These are phyloP conservation scores for Drosophila glabriapex DNA, from an alignment of 2,888 invertebrate genomes.

Conservation along the genomic window DNA sequence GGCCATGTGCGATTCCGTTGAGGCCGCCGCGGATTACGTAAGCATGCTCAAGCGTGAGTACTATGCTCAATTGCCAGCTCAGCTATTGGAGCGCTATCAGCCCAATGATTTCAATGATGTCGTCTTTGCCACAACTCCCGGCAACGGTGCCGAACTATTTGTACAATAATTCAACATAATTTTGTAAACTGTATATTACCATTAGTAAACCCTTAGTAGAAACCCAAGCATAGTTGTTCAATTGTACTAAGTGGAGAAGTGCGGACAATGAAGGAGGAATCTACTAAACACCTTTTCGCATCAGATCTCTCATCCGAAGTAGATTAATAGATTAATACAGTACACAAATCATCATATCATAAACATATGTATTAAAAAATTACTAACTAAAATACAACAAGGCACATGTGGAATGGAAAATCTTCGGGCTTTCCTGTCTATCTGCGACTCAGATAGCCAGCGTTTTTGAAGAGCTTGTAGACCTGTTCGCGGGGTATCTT, in stretches of 20 bases:
- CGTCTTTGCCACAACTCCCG: constrained; percentile 89
- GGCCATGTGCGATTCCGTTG: constrained; percentile 87
- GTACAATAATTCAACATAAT: constrained; percentile 39
- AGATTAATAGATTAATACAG: no score
- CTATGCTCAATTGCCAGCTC: constrained; percentile 87
- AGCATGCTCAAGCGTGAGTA: constrained; percentile 89
- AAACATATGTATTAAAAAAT: constrained; percentile 60
- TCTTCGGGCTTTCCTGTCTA: constrained; percentile 26
- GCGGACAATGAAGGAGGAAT: no score
- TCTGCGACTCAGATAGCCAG: constrained; percentile 87
- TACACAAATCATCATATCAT: no score
- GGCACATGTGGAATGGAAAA: constrained; percentile 67
- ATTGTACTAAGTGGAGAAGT: neutral
- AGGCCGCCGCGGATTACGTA: constrained; percentile 89
- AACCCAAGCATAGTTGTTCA: constrained; percentile 11
- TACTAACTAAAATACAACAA: constrained; percentile 73
- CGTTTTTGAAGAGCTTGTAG: constrained; percentile 90
- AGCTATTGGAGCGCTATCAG: constrained; percentile 85
- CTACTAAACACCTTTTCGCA: no score
- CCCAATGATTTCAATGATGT: constrained; percentile 86
- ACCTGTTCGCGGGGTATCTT: constrained; percentile 92
- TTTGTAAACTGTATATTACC: constrained; percentile 40
- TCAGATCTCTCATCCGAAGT: no score
- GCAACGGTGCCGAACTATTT: constrained; percentile 83
- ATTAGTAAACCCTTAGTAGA: constrained; percentile 35